Percentiles rank a stretch among this genome's conserved stretches.
These are phyloP conservation scores for Noctua pronuba DNA, from an alignment of 2,888 invertebrate genomes.

Conservation along the genomic window DNA sequence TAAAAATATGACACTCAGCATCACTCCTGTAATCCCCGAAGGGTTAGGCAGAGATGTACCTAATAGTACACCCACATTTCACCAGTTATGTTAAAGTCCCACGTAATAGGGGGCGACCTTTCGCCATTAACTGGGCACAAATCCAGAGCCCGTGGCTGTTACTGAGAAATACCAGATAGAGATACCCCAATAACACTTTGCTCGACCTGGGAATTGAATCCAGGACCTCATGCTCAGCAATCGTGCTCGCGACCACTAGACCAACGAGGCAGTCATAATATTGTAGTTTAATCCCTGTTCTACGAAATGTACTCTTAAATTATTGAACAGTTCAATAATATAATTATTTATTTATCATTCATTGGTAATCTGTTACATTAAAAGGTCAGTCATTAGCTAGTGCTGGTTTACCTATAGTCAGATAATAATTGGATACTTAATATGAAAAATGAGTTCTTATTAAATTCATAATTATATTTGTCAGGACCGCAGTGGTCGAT, in stretches of 20 bases:
- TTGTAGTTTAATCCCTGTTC: conserved; percentile 32
- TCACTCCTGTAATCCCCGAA: no score
- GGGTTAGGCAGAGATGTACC: neutral
- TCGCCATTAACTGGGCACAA: no score
- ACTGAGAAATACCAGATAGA: neutral
- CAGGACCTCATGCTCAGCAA: no score
- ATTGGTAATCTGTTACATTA: conserved; percentile 5
- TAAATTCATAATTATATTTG: neutral
- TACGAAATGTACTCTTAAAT: conserved; percentile 30
- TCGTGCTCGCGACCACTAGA: no score
- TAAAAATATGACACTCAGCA: no score
- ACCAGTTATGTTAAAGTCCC: no score
- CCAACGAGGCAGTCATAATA: conserved; percentile 33
- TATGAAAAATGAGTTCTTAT: neutral
- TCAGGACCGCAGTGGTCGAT: neutral
- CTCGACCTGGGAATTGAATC: no score
- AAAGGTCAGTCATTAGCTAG: conserved; percentile 30
- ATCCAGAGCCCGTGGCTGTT: neutral
- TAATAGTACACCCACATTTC: neutral
- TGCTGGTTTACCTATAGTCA: neutral
- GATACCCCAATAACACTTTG: neutral
- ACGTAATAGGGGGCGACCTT: no score
- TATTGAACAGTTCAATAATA: conserved; percentile 34
- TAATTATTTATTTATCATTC: conserved; percentile 41
- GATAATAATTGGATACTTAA: neutral